Percentiles rank a stretch among this genome's conserved stretches.
Evolutionary conservation across 2,797 vertebrate species (phyloP).

Genomic region (Etheostoma nigrum): DNA sequence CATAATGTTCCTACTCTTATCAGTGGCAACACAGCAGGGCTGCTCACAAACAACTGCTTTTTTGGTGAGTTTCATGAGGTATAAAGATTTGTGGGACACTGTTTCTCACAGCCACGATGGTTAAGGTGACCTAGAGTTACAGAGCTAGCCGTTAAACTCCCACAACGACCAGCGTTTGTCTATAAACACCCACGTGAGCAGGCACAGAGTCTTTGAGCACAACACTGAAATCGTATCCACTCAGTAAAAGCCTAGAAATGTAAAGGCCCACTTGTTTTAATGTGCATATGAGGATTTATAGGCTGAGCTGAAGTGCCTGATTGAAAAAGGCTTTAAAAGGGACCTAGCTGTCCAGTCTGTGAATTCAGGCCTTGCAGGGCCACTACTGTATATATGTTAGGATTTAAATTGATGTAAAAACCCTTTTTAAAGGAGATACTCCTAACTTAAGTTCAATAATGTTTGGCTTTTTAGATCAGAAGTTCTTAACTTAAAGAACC

Average conservation of each 20-base stretch:
- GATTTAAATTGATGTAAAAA: slow-evolving; percentile 62
- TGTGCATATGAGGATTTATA: slow-evolving; percentile 1
- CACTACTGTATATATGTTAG: slow-evolving; percentile 60
- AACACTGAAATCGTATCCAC: slow-evolving; percentile 10
- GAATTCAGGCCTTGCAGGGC: slow-evolving; percentile 3
- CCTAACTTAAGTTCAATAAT: slow-evolving; percentile 8
- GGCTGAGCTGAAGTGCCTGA: slow-evolving; percentile 34
- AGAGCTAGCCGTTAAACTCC: slow-evolving; percentile 3
- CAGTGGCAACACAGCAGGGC: background rate
- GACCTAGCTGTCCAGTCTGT: slow-evolving; percentile 32
- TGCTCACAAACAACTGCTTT: background rate
- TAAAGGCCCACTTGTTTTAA: slow-evolving; percentile 7
- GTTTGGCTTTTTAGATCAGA: slow-evolving; percentile 36
- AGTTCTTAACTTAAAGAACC: slow-evolving; percentile 33
- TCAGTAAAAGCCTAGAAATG: slow-evolving; percentile 8
- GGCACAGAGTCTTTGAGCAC: background rate
- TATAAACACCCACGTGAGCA: background rate
- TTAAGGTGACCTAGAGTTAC: background rate
- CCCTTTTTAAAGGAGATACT: slow-evolving; percentile 25
- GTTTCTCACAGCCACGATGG: background rate
- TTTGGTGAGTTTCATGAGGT: slow-evolving; percentile 24
- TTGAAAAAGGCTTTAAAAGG: slow-evolving; percentile 14
- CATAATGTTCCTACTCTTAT: background rate
- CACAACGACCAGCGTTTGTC: background rate
- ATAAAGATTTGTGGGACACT: background rate